Percentiles rank a stretch among this genome's conserved stretches.
Conservation (phyloP, 2,113 vertebrate species). For the Antechinus stuartii region DNA sequence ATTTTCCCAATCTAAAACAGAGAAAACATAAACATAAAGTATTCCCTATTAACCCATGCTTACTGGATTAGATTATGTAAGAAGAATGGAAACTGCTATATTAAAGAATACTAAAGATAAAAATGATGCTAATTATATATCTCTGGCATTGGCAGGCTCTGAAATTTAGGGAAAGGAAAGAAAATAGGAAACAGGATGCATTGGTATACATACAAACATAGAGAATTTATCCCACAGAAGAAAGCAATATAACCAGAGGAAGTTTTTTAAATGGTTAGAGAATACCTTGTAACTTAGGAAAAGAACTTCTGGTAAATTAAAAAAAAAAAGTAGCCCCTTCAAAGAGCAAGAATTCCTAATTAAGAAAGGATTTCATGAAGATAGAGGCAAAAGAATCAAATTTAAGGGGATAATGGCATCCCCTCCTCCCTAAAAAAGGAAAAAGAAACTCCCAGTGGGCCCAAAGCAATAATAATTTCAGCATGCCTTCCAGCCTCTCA, state of each 20-base stretch:
- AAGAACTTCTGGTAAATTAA: not conserved
- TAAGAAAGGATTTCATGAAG: not conserved
- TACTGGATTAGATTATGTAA: not conserved
- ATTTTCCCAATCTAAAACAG: conserved; percentile 13
- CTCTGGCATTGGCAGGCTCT: not conserved
- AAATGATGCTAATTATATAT: not conserved
- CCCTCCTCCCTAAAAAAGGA: not conserved
- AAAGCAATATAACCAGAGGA: too few species aligned
- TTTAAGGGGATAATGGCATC: not conserved
- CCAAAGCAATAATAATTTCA: not conserved
- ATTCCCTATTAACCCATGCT: not conserved
- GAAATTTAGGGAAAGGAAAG: not conserved
- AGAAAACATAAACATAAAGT: conserved; percentile 10
- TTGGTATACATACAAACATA: not conserved
- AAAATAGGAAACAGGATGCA: not conserved
- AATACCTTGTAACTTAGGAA: not conserved
- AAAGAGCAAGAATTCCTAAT: not conserved
- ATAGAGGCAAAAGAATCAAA: not conserved
- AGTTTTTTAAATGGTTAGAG: not conserved
- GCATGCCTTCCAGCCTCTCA: not conserved
- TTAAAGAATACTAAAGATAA: not conserved
- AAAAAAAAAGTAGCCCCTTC: not conserved
- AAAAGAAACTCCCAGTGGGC: not conserved
- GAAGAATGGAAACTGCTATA: not conserved
- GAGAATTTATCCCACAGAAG: not conserved